Base-by-base conservation (phyloP, 2,888 invertebrate genomes). In the Cybosia mesomella region DNA sequence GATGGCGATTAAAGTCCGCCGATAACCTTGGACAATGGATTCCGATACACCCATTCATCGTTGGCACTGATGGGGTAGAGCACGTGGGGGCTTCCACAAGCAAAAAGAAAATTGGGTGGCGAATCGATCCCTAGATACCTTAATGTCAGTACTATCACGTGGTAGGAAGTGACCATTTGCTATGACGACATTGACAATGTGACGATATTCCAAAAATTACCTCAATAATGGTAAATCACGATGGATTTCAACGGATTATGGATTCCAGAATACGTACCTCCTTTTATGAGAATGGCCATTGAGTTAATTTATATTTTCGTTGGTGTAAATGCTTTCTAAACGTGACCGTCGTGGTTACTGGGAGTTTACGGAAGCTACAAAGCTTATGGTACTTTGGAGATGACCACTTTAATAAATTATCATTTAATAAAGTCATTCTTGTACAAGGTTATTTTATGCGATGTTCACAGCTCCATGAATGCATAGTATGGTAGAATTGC, bases 291-390 rank as follows among this genome's bases (percentile, higher is more conserved):
- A 82, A 83, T 76, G 75, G 75, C 78, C 75, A 68, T 72, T 66
- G 74, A 81, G 80, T 84, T 84, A 84, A 87, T 87, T 86, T 87
- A 82, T 84, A 84, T 87, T 86, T 86, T 82, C 80, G 15, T 72
- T 66, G 72, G 68, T 65, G 72, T 69, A 80, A 83, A 84, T 77
- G 78, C 76, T 77, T 82, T 82, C 76, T 73, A 76, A 74, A 83
- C 83, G 83, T 83, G 85, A 84, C 80, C 75, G 77, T 81, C 72
- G 85, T 80, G 78, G 81, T 81, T 77, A 80, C 75, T 75, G 74
- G 66, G 70, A 72, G 70, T 82, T 83, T 77, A 78, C 65, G 74
- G 76, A 58, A 53, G 58, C 64, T 66, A 67, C 58, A 71, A 70
- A 70, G 75, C 73, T 65, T 58, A 57, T 53, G 32, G 64, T 21